Evolutionary conservation across 2,888 invertebrate genomes (phyloP).

Genomic region (Rhogogaster chlorosoma): DNA sequence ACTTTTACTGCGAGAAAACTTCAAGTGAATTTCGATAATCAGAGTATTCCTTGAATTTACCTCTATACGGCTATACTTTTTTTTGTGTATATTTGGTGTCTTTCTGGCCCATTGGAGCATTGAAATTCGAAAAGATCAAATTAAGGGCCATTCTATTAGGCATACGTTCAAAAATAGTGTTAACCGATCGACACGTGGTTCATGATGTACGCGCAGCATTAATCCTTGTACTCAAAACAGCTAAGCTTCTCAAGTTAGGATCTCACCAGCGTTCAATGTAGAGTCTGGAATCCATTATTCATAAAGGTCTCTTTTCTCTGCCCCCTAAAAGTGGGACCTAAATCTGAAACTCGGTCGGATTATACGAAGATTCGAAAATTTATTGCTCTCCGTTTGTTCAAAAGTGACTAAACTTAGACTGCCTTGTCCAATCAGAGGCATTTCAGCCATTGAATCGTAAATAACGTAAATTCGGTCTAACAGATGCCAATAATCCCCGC

Average conservation of each 20-base stretch:
- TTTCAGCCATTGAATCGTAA: background rate
- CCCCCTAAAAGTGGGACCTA: background rate
- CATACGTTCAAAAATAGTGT: background rate
- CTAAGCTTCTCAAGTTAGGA: slow-evolving; percentile 10
- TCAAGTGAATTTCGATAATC: too few species aligned
- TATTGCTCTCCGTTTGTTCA: background rate
- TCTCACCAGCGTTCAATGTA: background rate
- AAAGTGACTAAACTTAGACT: background rate
- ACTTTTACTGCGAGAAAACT: background rate
- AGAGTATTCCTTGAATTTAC: too few species aligned
- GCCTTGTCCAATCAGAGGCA: background rate
- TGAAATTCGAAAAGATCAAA: too few species aligned
- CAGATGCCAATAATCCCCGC: background rate
- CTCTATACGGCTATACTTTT: too few species aligned
- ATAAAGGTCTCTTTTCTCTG: background rate
- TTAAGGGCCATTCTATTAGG: too few species aligned
- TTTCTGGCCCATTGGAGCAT: too few species aligned
- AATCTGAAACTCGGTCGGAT: background rate
- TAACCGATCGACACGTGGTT: background rate
- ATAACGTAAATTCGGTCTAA: background rate
- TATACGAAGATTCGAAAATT: background rate
- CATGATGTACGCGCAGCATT: background rate
- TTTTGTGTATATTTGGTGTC: too few species aligned
- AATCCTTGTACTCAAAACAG: background rate
- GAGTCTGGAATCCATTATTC: slow-evolving; percentile 18